phyloP scores from a whole-genome alignment of 2,113 vertebrate genomes.

The Platysternon megacephalum region DNA sequence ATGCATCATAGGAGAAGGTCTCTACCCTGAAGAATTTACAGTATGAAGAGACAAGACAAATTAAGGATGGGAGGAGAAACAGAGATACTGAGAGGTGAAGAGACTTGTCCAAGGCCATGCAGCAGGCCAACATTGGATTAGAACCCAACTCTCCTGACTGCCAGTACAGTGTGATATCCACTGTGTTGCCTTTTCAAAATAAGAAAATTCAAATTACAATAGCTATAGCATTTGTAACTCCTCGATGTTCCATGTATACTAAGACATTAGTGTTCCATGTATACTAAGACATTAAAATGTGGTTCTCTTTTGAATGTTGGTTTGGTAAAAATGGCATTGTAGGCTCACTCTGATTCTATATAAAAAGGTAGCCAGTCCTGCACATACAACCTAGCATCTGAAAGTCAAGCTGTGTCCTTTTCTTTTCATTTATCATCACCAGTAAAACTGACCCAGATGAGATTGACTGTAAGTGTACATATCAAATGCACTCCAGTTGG shows the following conservation, averaged over 20 bases:
- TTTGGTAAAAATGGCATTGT: neutral
- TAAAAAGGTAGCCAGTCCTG: neutral
- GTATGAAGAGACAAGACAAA: neutral
- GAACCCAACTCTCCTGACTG: neutral
- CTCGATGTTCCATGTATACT: neutral
- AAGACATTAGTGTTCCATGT: neutral
- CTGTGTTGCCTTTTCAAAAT: neutral
- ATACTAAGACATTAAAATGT: neutral
- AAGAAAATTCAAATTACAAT: neutral
- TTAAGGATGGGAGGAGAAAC: neutral
- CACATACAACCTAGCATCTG: neutral
- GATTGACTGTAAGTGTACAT: conserved; percentile 7
- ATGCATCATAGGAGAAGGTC: neutral
- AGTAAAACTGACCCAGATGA: neutral
- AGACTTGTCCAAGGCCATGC: neutral
- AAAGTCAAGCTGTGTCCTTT: neutral
- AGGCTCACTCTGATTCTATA: neutral
- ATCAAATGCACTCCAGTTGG: neutral
- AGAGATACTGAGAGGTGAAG: neutral
- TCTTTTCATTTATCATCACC: neutral
- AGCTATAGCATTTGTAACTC: neutral
- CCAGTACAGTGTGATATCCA: neutral
- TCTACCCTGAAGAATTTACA: neutral
- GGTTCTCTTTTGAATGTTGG: conserved; percentile 13
- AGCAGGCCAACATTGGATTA: neutral